Conservation (phyloP, 2,797 vertebrate species). For the Gymnothorax reevesii region DNA sequence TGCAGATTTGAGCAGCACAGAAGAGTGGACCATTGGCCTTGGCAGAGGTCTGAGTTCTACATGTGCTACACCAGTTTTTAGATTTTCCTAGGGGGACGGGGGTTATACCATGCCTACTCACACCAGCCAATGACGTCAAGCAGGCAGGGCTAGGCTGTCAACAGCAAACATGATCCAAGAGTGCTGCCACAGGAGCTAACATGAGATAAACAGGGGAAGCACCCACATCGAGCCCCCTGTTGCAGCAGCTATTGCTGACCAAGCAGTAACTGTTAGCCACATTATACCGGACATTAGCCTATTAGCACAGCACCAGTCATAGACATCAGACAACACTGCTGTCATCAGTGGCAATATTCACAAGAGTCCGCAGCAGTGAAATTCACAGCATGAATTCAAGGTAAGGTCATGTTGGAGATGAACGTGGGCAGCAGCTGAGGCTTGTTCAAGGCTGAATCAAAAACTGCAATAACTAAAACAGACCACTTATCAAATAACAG, state of each 20-base stretch:
- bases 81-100: too few species aligned
- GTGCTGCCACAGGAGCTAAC: conserved; percentile 8
- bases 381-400: not conserved
- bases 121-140: conserved; percentile 2
- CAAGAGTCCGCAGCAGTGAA: not conserved
- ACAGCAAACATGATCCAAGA: conserved; percentile 1
- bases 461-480: not conserved
- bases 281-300: not conserved
- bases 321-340: not conserved
- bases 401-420: not conserved
- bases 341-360: not conserved
- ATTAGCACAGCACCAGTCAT: not conserved
- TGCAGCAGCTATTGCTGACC: too few species aligned
- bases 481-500: too few species aligned
- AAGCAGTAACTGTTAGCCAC: too few species aligned
- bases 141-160: not conserved
- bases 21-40: too few species aligned
- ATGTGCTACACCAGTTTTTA: too few species aligned
- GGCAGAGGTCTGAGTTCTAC: too few species aligned
- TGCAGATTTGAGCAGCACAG: too few species aligned
- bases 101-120: conserved; percentile 1
- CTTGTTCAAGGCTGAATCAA: not conserved
- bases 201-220: not conserved
- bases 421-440: not conserved
- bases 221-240: not conserved